These are phyloP conservation scores for Lucifuga dentata DNA, from an alignment of 2,113 vertebrate species.

Conservation along the genomic window DNA sequence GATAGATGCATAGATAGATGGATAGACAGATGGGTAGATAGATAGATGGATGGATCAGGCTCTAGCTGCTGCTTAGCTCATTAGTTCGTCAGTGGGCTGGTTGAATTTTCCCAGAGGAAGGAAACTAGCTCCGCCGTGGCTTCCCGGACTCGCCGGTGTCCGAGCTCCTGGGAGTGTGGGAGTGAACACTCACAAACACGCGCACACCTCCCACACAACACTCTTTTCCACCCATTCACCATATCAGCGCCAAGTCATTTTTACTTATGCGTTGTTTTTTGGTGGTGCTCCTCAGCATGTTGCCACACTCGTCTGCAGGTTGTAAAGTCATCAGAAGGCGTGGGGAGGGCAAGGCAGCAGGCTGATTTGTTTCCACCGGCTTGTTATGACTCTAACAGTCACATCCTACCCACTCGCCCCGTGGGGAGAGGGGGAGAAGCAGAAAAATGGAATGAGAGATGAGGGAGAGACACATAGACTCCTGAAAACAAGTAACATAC, in stretches of 20 bases:
- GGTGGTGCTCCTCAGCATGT: slow-evolving; percentile 9
- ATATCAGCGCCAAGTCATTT: too few species aligned
- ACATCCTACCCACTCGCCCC: slow-evolving; percentile 66
- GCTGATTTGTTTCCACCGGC: slow-evolving; percentile 70
- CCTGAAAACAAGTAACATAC: slow-evolving; percentile 1
- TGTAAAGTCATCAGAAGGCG: slow-evolving; percentile 82
- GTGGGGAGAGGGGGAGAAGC: slow-evolving; percentile 26
- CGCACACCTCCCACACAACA: too few species aligned
- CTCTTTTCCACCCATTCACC: not conserved
- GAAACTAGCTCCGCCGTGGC: slow-evolving; percentile 53
- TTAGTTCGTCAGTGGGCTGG: slow-evolving; percentile 61
- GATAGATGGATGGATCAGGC: slow-evolving; percentile 26
- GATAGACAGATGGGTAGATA: too few species aligned
- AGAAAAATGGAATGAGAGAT: slow-evolving; percentile 10
- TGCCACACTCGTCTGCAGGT: slow-evolving; percentile 45
- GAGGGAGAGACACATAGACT: not conserved
- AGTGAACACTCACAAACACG: slow-evolving; percentile 1
- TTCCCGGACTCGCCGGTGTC: slow-evolving; percentile 40
- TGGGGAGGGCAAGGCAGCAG: slow-evolving; percentile 56
- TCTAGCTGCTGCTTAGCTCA: slow-evolving; percentile 74
- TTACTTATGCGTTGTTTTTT: too few species aligned
- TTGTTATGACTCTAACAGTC: slow-evolving; percentile 81
- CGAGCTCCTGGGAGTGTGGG: too few species aligned
- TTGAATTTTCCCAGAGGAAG: slow-evolving; percentile 73
- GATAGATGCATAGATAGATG: too few species aligned